These are phyloP conservation scores for Luehdorfia chinensis DNA, from an alignment of 1,140 invertebrate genomes.

Conservation along the genomic window DNA sequence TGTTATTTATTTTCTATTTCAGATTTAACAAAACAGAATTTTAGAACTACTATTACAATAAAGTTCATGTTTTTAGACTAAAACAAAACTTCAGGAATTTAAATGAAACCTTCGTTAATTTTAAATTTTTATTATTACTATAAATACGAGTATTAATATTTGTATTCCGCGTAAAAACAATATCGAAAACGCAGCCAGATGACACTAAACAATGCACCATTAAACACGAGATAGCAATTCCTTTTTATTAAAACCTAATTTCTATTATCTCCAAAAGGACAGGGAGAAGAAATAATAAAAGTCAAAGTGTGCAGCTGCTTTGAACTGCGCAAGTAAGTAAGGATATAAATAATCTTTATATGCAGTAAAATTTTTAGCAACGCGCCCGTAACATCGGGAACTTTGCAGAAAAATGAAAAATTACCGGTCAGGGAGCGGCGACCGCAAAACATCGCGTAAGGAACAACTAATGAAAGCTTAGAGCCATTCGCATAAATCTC, in stretches of 20 bases:
- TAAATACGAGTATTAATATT: too few relatives aligned
- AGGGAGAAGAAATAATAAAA: slow-evolving; percentile 63
- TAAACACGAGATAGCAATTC: slow-evolving; percentile 28
- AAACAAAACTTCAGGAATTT: too few relatives aligned
- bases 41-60: too few relatives aligned
- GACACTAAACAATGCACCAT: slow-evolving; percentile 14
- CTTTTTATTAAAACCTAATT: slow-evolving; percentile 56
- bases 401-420: slow-evolving; percentile 73
- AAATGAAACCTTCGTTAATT: too few relatives aligned
- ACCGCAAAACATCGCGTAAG: slow-evolving; percentile 71
- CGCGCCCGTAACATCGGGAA: slow-evolving; percentile 56
- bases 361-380: slow-evolving; percentile 70
- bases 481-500: slow-evolving; percentile 76
- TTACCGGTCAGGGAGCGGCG: slow-evolving; percentile 72
- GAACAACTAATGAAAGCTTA: slow-evolving; percentile 76
- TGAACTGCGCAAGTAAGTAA: slow-evolving; percentile 32
- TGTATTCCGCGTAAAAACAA: too few relatives aligned
- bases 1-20: too few relatives aligned
- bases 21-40: too few relatives aligned
- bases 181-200: too few relatives aligned
- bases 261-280: slow-evolving; percentile 42
- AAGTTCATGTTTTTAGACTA: too few relatives aligned
- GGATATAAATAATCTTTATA: slow-evolving; percentile 74
- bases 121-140: too few relatives aligned
- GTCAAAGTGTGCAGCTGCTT: slow-evolving; percentile 63